These are phyloP conservation scores for Corticium candelabrum DNA, from an alignment of 37 sponge, comb jelly and placozoan species.

Conservation along the genomic window DNA sequence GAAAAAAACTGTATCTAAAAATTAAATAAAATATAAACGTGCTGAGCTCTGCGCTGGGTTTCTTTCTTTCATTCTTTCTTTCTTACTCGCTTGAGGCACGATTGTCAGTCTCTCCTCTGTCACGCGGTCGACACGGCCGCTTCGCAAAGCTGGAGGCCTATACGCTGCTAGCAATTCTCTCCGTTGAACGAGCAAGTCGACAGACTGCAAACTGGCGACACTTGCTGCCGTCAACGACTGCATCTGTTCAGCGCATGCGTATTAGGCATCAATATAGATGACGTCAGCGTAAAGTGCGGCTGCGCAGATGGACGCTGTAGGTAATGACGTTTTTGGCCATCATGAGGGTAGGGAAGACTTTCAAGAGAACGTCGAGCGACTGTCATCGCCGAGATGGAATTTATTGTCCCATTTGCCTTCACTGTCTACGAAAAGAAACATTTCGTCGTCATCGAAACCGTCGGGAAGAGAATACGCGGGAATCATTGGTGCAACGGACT, in stretches of 20 bases:
- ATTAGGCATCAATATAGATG: no score
- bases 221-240: neutral
- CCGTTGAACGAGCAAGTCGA: neutral
- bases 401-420: no score
- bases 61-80: no score
- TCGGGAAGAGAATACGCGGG: neutral
- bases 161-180: neutral
- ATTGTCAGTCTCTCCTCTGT: neutral
- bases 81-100: neutral
- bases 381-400: neutral
- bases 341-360: neutral
- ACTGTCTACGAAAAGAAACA: neutral
- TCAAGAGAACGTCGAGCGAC: neutral
- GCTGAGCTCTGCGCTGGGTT: neutral
- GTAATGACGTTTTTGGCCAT: neutral
- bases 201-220: no score
- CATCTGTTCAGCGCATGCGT: no score
- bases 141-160: neutral
- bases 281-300: no score
- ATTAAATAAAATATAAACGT: neutral
- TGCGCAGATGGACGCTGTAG: neutral
- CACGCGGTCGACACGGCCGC: neutral
- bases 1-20: constrained; percentile 53
- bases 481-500: neutral
- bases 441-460: neutral